Evolutionary conservation across 1,140 invertebrate genomes (phyloP), one percentile per base, ranked within the genome.

Genomic region (Danaus plexippus): DNA sequence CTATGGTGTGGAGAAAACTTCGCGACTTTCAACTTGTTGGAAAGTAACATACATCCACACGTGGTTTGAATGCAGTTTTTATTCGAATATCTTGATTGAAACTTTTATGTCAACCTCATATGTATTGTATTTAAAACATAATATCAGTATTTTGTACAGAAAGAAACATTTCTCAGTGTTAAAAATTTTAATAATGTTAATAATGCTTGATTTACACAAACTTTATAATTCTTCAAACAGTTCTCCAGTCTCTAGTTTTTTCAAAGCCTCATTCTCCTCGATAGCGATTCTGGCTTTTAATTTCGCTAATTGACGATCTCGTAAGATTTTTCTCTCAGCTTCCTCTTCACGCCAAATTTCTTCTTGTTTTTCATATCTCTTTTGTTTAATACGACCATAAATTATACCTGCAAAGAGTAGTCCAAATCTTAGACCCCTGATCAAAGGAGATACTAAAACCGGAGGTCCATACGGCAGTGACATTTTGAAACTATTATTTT

Each of bases 361-460:
- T 57, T 83, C 85, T 54, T 67, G 49, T 0, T 51, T 32, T 41
- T 66, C 58, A 61, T 85, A 85, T 0, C 70, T 22, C 4, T 15
- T 59, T 65, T 80, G 73, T 60, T 85, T 85, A 0, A 52, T 59
- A 11, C 60, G n/a, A 9, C 69, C 85, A 41, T 83, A 81, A 11
- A 85, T 40, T n/a, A 87, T 75, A 32, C 85, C 85, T 12, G 71
- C 67, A 46, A 82, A 52, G 11, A 87, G 59, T n/a, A 84, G 58
- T 13, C 61, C 67, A 52, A 64, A 86, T 61, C 85, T 67, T 12
- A 60, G 18, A n/a, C 72, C 75, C 55, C 83, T 72, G 56, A 87
- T 85, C 18, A 82, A 52, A 12, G 80, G 80, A 8, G 85, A 87
- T 50, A 87, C 81, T 40, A 63, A 62, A 47, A 75, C 57, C 0